Conservation (phyloP, 2,888 invertebrate genomes). For the Drosophila ustulata region DNA sequence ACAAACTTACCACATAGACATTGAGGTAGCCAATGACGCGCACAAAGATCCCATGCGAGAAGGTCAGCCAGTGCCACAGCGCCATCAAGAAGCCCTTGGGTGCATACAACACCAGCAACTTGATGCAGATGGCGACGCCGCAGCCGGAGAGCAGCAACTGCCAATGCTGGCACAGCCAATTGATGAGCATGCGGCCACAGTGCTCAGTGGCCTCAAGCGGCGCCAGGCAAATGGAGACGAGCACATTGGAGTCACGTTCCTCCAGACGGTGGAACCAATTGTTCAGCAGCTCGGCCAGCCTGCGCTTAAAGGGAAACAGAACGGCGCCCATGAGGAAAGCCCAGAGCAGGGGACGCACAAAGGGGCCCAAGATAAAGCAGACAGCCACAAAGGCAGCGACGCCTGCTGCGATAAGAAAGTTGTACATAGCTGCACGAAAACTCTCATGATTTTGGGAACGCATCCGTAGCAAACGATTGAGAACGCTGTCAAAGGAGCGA, state of each 20-base stretch:
- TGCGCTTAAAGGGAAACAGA: conserved; percentile 96
- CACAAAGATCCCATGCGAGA: conserved; percentile 82
- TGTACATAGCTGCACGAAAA: conserved; percentile 84
- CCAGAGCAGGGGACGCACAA: conserved; percentile 97
- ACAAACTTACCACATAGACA: conserved; percentile 79
- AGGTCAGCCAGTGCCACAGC: conserved; percentile 85
- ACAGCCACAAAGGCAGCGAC: conserved; percentile 87
- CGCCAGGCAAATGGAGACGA: conserved; percentile 87
- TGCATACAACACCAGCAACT: conserved; percentile 86
- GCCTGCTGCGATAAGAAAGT: conserved; percentile 83
- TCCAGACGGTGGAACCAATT: conserved; percentile 92
- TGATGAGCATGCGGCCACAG: conserved; percentile 90
- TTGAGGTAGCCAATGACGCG: conserved; percentile 81
- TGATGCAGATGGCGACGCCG: conserved; percentile 77
- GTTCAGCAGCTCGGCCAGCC: conserved; percentile 90
- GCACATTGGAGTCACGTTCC: conserved; percentile 88
- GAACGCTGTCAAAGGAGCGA: conserved; percentile 84
- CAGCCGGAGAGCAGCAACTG: conserved; percentile 87
- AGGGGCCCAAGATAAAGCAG: conserved; percentile 94
- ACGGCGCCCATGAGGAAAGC: conserved; percentile 98
- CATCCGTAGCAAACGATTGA: conserved; percentile 82
- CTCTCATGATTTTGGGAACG: conserved; percentile 83
- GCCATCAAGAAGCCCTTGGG: conserved; percentile 87
- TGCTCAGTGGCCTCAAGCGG: conserved; percentile 92
- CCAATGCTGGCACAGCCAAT: conserved; percentile 89